Evolutionary conservation across 2,797 vertebrate species (phyloP), one percentile per base, ranked within the genome.

Genomic region (Xiphorhynchus erythropygius): DNA sequence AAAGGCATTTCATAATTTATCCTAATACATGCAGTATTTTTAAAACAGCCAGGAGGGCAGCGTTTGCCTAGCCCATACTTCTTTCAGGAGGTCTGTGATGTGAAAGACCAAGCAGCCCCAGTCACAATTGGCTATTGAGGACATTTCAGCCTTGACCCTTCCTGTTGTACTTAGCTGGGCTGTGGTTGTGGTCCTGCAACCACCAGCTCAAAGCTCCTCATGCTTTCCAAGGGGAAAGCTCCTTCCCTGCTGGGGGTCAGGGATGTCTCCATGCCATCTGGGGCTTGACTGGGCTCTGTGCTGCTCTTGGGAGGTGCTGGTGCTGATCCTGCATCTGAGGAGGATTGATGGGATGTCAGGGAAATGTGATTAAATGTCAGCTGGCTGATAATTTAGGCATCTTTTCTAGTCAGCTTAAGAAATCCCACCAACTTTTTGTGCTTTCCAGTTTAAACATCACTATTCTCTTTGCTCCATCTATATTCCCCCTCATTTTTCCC

Each of bases 1-100:
- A 13, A 63, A 89, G 70, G 30, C 60, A 55, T 79, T 95, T 87
- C 63, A 25, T 93, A 71, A 74, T 82, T 81, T 89, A 92, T 79
- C 80, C 69, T 59, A 74, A 49, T 11, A 9, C 30, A 30, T 52
- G 65, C 53, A 63, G 17, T 53, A 24, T 68, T 18, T 63, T 91
- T 88, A 67, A 84, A 84, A 41, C 33, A 75, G 56, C 68, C 35
- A 5, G 71, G 41, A 81, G 55, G 87, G 32, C 11, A 14, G 62
- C 44, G 47, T 33, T 85, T 84, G 73, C 82, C 47, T 19, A 41
- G 70, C 70, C 28, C 52, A 67, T 90, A 77, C 47, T 56, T 21
- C 33, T 67, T 63, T 42, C 44, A 37, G 46, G 47, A 57, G 22
- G 55, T 55, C 41, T 84, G 71, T 47, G 32, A n/a, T 64, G 49